phyloP scores from a whole-genome alignment of 2,888 invertebrate genomes.

The Stenoptilia bipunctidactyla region DNA sequence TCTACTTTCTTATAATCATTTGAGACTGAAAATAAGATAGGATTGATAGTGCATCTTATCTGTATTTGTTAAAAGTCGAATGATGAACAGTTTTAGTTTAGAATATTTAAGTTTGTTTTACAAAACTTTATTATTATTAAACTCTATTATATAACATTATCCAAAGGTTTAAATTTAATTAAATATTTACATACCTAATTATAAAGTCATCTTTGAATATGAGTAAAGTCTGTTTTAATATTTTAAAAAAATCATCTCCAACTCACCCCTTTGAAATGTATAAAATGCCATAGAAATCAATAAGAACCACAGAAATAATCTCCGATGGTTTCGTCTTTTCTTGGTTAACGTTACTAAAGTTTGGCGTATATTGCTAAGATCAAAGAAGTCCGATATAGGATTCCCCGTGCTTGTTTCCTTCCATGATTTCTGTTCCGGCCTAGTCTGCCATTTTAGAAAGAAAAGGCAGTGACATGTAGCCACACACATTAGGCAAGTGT shows the following conservation, averaged over 20 bases:
- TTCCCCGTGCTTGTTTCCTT: slow-evolving; percentile 70
- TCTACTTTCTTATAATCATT: too few relatives aligned
- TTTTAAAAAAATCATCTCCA: slow-evolving; percentile 1
- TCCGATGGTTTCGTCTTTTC: slow-evolving; percentile 66
- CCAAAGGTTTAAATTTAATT: too few relatives aligned
- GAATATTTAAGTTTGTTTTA: too few relatives aligned
- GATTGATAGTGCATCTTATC: too few relatives aligned
- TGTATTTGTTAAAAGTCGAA: too few relatives aligned
- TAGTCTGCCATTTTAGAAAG: slow-evolving; percentile 79
- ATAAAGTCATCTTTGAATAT: too few relatives aligned
- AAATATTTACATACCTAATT: too few relatives aligned
- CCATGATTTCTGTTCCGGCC: slow-evolving; percentile 72
- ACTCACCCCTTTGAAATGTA: slow-evolving; percentile 79
- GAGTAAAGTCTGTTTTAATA: too few relatives aligned
- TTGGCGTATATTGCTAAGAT: slow-evolving; percentile 74
- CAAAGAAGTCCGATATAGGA: slow-evolving; percentile 79
- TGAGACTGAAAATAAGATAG: too few relatives aligned
- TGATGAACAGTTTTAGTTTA: too few relatives aligned
- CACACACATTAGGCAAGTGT: slow-evolving; percentile 71
- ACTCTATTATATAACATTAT: too few relatives aligned
- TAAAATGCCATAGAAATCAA: slow-evolving; percentile 82
- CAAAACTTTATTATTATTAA: too few relatives aligned
- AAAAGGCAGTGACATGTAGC: slow-evolving; percentile 76
- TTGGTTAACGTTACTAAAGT: slow-evolving; percentile 75
- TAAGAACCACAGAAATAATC: slow-evolving; percentile 77